These are phyloP conservation scores for Agrilus biguttatus DNA, from an alignment of 2,888 invertebrate genomes.

Conservation along the genomic window DNA sequence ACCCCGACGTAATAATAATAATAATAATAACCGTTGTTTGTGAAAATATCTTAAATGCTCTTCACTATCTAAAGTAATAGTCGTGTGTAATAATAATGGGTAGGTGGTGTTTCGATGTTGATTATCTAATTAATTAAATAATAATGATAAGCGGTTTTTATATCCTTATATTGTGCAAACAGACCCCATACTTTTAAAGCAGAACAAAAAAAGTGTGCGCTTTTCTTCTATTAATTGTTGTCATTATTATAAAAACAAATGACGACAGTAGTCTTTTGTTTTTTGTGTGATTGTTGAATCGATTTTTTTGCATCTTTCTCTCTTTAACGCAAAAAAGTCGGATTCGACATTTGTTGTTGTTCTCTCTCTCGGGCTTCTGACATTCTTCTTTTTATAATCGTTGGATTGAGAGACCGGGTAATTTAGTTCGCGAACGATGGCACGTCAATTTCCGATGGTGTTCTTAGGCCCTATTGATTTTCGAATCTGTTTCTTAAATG, in stretches of 20 bases:
- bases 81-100: too few species aligned
- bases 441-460: conserved; percentile 17
- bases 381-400: not conserved
- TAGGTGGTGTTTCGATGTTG: too few species aligned
- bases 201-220: conserved; percentile 7
- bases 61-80: conserved; percentile 4
- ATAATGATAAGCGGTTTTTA: not conserved
- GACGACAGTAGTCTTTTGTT: too few species aligned
- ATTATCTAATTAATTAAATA: too few species aligned
- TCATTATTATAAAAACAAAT: too few species aligned
- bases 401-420: too few species aligned
- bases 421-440: not conserved
- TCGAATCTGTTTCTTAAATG: conserved; percentile 10
- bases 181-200: conserved; percentile 28
- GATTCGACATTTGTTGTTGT: conserved; percentile 1
- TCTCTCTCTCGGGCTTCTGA: conserved; percentile 4
- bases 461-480: conserved; percentile 26
- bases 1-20: too few species aligned
- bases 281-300: too few species aligned
- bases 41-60: not conserved
- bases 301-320: not conserved
- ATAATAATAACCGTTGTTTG: too few species aligned
- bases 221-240: not conserved
- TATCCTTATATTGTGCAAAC: conserved; percentile 2
- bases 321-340: conserved; percentile 1